A percentile compares a stretch with the other conserved stretches of the same genome.
Evolutionary conservation across 35 echinoderm and acorn worm genomes (phyloP).

Genomic region (Patiria miniata): DNA sequence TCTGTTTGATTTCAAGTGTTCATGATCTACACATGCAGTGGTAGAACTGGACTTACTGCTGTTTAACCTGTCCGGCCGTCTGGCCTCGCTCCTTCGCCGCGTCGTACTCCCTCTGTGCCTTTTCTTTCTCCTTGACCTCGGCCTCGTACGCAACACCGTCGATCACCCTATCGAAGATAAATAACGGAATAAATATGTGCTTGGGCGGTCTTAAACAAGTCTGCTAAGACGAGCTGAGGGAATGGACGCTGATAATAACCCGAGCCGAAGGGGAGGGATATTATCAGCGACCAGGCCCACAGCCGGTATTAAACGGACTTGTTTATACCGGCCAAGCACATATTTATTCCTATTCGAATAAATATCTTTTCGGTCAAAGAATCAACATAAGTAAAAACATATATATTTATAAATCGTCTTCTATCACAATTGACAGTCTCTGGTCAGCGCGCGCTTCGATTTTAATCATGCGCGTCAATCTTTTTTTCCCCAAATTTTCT

Average conservation of each 20-base stretch:
- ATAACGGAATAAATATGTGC: too few relatives aligned
- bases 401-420: too few relatives aligned
- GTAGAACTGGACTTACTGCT: conserved; percentile 31
- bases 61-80: conserved; percentile 50
- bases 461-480: too few relatives aligned
- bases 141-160: conserved; percentile 30
- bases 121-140: conserved; percentile 55
- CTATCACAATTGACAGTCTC: too few relatives aligned
- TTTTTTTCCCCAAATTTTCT: too few relatives aligned
- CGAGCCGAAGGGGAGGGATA: too few relatives aligned
- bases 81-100: conserved; percentile 39
- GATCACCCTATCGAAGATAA: conserved; percentile 24
- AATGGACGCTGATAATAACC: neutral
- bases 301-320: neutral
- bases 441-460: too few relatives aligned
- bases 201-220: conserved; percentile 2
- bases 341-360: neutral
- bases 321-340: neutral
- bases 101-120: conserved; percentile 59
- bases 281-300: too few relatives aligned
- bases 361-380: neutral
- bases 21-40: neutral
- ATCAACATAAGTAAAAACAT: too few relatives aligned
- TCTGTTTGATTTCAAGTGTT: too few relatives aligned
- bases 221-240: neutral